Conservation (phyloP, 2,113 vertebrate species). For the Neogobius melanostomus region DNA sequence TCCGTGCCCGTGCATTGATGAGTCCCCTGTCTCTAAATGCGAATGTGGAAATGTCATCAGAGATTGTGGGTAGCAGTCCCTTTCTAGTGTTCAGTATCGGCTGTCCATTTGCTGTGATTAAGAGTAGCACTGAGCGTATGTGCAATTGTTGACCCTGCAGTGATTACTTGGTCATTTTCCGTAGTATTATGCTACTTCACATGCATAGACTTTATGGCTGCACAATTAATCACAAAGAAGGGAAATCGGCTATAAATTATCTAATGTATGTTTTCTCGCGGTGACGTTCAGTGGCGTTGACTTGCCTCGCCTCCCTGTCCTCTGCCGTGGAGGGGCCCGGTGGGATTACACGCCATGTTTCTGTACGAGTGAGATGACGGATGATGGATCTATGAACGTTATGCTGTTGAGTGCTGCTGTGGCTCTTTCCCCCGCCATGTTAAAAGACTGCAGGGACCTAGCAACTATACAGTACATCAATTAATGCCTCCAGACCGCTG, state of each 20-base stretch:
- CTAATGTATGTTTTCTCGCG: conserved; percentile 24
- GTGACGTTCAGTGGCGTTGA: conserved; percentile 27
- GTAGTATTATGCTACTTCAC: neutral
- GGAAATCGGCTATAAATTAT: conserved; percentile 3
- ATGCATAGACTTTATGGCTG: too few relatives aligned
- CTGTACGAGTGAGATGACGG: conserved; percentile 35
- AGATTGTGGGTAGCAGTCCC: neutral
- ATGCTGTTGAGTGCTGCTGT: conserved; percentile 30
- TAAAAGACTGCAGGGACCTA: conserved; percentile 25
- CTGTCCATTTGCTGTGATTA: neutral
- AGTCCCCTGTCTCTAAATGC: neutral
- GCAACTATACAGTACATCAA: conserved; percentile 27
- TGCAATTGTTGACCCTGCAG: neutral
- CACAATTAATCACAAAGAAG: neutral
- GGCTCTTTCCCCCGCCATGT: conserved; percentile 41
- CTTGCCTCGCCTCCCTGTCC: conserved; percentile 3
- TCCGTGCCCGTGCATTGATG: neutral
- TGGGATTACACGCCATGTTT: conserved; percentile 41
- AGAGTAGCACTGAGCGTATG: neutral
- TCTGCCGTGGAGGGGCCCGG: conserved; percentile 30
- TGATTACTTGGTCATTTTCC: neutral
- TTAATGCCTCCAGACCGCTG: conserved; percentile 21
- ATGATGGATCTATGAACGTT: conserved; percentile 48
- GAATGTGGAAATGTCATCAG: neutral
- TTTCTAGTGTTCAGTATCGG: neutral